Conservation (phyloP, 2,888 invertebrate species). For the Liodrosophila aerea region DNA sequence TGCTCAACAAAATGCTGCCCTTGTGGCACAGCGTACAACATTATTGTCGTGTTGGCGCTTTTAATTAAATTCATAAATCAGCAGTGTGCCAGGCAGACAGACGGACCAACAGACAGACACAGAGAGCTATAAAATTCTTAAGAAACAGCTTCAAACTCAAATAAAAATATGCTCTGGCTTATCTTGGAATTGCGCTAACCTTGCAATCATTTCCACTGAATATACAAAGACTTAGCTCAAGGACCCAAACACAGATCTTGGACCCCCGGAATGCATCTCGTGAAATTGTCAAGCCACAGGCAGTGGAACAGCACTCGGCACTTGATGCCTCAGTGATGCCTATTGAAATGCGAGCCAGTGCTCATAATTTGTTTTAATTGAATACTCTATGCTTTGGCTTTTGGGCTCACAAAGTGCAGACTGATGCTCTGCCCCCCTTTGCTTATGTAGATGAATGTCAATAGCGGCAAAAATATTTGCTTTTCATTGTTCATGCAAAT, state of each 20-base stretch:
- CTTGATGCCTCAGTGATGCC: constrained; percentile 36
- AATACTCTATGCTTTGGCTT: constrained; percentile 30
- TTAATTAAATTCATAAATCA: constrained; percentile 77
- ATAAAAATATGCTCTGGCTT: constrained; percentile 30
- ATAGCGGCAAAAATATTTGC: constrained; percentile 77
- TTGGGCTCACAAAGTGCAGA: constrained; percentile 5
- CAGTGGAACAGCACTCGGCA: not conserved
- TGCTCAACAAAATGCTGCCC: constrained; percentile 36
- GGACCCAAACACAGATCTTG: not conserved
- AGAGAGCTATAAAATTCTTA: not conserved
- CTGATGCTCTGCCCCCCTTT: constrained; percentile 14
- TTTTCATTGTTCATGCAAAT: constrained; percentile 76
- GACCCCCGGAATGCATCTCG: not conserved
- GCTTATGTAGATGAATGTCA: constrained; percentile 71
- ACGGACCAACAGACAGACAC: not conserved
- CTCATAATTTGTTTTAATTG: constrained; percentile 76
- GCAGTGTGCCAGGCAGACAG: constrained; percentile 24
- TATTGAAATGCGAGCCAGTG: constrained; percentile 67
- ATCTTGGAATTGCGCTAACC: constrained; percentile 56
- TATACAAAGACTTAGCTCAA: constrained; percentile 20
- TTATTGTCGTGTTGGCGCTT: constrained; percentile 66
- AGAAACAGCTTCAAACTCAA: not conserved
- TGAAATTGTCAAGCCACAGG: constrained; percentile 37
- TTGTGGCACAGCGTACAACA: constrained; percentile 29
- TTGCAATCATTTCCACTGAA: constrained; percentile 54